These are phyloP conservation scores for Pelobates fuscus DNA, from an alignment of 2,113 vertebrate genomes.

Conservation along the genomic window DNA sequence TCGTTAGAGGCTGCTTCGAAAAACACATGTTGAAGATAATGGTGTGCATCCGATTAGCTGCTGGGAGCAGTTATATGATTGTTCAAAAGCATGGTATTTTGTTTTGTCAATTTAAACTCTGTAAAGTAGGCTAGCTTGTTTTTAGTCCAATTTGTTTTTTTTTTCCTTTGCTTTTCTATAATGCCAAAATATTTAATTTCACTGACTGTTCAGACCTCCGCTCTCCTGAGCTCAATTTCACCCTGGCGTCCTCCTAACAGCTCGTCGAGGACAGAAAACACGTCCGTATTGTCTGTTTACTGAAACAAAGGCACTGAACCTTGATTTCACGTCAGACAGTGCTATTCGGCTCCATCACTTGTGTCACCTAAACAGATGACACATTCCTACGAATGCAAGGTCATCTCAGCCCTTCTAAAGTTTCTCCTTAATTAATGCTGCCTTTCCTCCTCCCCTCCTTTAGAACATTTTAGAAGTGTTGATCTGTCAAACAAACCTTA, in stretches of 20 bases:
- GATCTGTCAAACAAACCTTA: background rate
- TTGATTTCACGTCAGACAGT: conserved; percentile 18
- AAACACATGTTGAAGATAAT: background rate
- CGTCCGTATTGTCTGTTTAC: conserved; percentile 28
- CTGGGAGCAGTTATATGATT: too few species aligned
- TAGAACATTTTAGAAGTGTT: background rate
- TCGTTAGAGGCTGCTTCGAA: too few species aligned
- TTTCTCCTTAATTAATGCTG: conserved; percentile 32
- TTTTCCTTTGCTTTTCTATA: background rate
- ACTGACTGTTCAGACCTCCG: background rate
- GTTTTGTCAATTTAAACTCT: background rate
- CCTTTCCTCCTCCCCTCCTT: conserved; percentile 3
- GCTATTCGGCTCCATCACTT: conserved; percentile 19
- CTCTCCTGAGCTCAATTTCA: background rate
- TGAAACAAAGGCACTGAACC: conserved; percentile 38
- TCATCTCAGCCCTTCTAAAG: conserved; percentile 22
- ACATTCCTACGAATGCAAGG: conserved; percentile 30
- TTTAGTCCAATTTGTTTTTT: background rate
- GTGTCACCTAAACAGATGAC: conserved; percentile 30
- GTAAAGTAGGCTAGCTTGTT: background rate
- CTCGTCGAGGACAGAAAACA: conserved; percentile 1
- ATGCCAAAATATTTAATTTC: background rate
- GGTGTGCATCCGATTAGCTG: background rate
- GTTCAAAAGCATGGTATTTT: too few species aligned
- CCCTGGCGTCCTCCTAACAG: conserved; percentile 4